phyloP scores from a whole-genome alignment of 2,888 invertebrate species.

The Amiota mariae region DNA sequence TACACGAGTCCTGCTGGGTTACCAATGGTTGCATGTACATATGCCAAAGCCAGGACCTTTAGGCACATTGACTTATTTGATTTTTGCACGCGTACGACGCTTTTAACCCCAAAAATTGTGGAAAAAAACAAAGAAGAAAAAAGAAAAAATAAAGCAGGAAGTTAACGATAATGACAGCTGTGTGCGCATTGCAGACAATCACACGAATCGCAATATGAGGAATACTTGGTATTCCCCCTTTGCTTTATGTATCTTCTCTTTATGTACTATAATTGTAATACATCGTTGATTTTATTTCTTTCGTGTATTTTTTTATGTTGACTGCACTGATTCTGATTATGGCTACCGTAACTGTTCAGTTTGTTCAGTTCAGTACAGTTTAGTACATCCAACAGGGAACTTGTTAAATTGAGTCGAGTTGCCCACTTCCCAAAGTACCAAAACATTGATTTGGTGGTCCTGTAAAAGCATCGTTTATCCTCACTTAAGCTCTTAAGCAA shows the following conservation, averaged over 20 bases:
- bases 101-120: conserved; percentile 10
- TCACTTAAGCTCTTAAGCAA: conserved; percentile 57
- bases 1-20: conserved; percentile 50
- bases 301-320: conserved; percentile 36
- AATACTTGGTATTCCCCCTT: conserved; percentile 37
- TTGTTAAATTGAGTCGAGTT: conserved; percentile 34
- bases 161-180: conserved; percentile 8
- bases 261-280: conserved; percentile 25
- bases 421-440: conserved; percentile 33
- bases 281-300: conserved; percentile 45
- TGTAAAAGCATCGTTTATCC: conserved; percentile 60
- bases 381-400: too few relatives aligned
- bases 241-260: not conserved
- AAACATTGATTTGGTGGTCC: conserved; percentile 47
- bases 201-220: conserved; percentile 36
- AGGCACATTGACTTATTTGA: conserved; percentile 50
- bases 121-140: too few relatives aligned
- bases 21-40: conserved; percentile 38
- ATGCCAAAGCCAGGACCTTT: conserved; percentile 37
- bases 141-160: too few relatives aligned
- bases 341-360: conserved; percentile 27
- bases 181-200: conserved; percentile 11
- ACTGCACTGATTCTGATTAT: conserved; percentile 40
- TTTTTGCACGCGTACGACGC: conserved; percentile 51
- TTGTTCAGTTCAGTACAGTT: too few relatives aligned